Conservation (phyloP, 1,140 invertebrate genomes). For the Apis dorsata region DNA sequence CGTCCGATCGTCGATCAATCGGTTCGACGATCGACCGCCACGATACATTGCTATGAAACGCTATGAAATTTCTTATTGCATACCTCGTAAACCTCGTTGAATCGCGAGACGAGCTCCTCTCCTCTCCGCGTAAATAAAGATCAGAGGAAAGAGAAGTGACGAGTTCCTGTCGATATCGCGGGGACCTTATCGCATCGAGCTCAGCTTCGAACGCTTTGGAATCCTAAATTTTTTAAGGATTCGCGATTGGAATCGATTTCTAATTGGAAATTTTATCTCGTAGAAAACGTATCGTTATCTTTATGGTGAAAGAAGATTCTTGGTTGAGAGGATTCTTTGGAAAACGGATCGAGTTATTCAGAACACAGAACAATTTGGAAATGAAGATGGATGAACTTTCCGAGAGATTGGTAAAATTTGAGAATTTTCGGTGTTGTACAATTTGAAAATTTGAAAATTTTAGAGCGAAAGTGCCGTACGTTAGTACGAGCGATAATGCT, state of each 20-base stretch:
- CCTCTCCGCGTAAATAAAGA: neutral
- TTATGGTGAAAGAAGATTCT: neutral
- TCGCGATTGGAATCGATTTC: neutral
- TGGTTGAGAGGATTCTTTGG: no score
- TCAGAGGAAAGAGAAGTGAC: neutral
- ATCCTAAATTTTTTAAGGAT: neutral
- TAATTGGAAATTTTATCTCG: no score
- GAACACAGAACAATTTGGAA: no score
- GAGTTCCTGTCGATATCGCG: neutral
- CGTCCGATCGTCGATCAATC: neutral
- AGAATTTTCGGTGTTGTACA: no score
- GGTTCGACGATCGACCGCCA: no score
- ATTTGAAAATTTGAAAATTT: no score
- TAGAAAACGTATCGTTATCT: neutral
- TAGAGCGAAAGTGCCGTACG: no score
- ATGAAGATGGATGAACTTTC: no score
- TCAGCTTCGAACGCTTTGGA: no score
- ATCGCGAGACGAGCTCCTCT: neutral
- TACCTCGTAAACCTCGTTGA: neutral
- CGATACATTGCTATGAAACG: neutral
- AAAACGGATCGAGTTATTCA: no score
- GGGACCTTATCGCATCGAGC: neutral
- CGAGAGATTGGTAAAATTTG: no score
- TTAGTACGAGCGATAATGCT: no score
- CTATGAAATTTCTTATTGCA: neutral